A percentile compares a stretch with the other conserved stretches of the same genome.
These are phyloP conservation scores for Nemoura dubitans DNA, from an alignment of 2,888 invertebrate species.

Conservation along the genomic window DNA sequence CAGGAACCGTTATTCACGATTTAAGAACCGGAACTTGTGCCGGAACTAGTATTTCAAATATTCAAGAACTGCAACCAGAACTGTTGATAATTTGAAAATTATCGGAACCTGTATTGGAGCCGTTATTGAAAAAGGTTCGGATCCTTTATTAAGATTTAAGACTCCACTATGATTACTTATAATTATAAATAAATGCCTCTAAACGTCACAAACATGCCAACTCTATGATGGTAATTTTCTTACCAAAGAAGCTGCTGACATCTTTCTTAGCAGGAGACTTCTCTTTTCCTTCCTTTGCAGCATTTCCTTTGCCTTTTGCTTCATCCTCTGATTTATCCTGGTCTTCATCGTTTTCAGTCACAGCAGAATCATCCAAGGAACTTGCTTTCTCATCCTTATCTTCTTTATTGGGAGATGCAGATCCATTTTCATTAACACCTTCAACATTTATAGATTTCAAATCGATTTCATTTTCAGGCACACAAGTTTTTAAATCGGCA, in stretches of 20 bases:
- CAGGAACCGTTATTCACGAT: no score
- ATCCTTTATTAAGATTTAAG: no score
- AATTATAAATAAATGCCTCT: no score
- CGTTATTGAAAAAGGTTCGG: background rate
- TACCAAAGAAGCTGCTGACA: constrained; percentile 49
- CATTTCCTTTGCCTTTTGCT: constrained; percentile 1
- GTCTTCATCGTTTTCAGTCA: background rate
- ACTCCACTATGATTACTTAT: no score
- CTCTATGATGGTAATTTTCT: no score
- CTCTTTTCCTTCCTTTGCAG: constrained; percentile 9
- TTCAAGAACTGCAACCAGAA: no score
- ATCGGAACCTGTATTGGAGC: no score
- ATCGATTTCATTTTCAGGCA: background rate
- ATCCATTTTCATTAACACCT: background rate
- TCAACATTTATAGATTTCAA: constrained; percentile 8
- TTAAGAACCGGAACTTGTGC: no score
- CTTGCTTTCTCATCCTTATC: background rate
- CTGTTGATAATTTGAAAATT: no score
- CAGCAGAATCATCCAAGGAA: background rate
- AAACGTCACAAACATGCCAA: no score
- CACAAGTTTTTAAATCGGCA: background rate
- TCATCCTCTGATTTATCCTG: constrained; percentile 10
- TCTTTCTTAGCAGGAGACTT: constrained; percentile 40
- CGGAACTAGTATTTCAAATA: no score
- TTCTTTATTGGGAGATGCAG: background rate